These are phyloP conservation scores for Eupithecia dodoneata DNA, from an alignment of 2,888 invertebrate genomes.

Conservation along the genomic window DNA sequence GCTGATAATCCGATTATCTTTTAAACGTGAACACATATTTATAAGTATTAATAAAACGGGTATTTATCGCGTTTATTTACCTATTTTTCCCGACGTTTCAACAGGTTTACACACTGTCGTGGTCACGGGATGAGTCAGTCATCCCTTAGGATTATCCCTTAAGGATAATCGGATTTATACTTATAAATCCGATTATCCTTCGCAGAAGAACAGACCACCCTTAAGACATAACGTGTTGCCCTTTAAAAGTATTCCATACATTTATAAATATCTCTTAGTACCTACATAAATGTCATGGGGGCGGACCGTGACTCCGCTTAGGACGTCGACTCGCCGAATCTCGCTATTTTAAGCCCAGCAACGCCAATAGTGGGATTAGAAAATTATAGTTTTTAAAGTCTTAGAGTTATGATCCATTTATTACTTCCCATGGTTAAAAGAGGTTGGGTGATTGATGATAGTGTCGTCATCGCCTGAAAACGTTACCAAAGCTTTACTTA, in stretches of 20 bases:
- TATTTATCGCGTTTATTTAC: too few relatives aligned
- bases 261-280: constrained; percentile 30
- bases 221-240: not conserved
- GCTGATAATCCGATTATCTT: not conserved
- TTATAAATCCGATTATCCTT: not conserved
- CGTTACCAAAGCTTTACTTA: not conserved
- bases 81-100: too few relatives aligned
- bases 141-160: too few relatives aligned
- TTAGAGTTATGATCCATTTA: not conserved
- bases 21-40: too few relatives aligned
- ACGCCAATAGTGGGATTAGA: constrained; percentile 24
- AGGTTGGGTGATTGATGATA: not conserved
- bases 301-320: constrained; percentile 37
- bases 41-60: too few relatives aligned
- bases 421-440: not conserved
- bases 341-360: constrained; percentile 26
- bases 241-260: constrained; percentile 1
- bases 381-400: constrained; percentile 5
- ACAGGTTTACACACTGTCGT: too few relatives aligned
- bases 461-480: not conserved
- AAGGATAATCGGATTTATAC: too few relatives aligned
- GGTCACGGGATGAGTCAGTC: too few relatives aligned
- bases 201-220: not conserved
- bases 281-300: constrained; percentile 37
- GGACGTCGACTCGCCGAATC: constrained; percentile 39